A percentile compares a stretch with the other conserved stretches of the same genome.
Evolutionary conservation across 2,888 invertebrate genomes (phyloP).

Genomic region (Timema podura): DNA sequence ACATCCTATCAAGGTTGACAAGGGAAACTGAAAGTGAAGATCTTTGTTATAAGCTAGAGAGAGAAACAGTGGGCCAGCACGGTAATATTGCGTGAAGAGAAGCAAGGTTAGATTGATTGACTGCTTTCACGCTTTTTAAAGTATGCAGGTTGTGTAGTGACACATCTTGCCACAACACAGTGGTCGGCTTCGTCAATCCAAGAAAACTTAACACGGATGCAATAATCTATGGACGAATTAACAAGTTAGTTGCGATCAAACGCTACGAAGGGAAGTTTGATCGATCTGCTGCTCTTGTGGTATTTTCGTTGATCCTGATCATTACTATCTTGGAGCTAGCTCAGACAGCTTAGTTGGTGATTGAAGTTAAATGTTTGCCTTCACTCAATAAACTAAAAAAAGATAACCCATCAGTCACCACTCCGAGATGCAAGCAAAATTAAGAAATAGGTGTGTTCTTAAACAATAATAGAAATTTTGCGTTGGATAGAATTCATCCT

Average conservation of each 20-base stretch:
- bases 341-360: background rate
- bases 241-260: background rate
- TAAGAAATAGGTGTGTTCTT: background rate
- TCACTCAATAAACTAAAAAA: too few species aligned
- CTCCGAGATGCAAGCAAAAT: background rate
- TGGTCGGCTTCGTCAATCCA: background rate
- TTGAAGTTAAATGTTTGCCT: constrained; percentile 1
- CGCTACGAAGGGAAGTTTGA: background rate
- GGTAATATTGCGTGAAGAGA: background rate
- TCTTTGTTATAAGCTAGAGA: background rate
- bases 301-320: background rate
- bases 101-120: background rate
- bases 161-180: background rate
- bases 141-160: background rate
- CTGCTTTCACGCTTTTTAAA: background rate
- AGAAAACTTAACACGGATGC: background rate
- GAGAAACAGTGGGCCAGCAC: background rate
- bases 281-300: background rate
- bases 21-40: background rate
- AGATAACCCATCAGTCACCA: too few species aligned
- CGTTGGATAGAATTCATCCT: background rate
- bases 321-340: background rate
- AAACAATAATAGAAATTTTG: background rate
- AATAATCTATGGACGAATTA: background rate
- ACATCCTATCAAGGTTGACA: background rate